A percentile compares a stretch with the other conserved stretches of the same genome.
Evolutionary conservation across 2,113 vertebrate genomes (phyloP).

Genomic region (Pelusios castaneus): DNA sequence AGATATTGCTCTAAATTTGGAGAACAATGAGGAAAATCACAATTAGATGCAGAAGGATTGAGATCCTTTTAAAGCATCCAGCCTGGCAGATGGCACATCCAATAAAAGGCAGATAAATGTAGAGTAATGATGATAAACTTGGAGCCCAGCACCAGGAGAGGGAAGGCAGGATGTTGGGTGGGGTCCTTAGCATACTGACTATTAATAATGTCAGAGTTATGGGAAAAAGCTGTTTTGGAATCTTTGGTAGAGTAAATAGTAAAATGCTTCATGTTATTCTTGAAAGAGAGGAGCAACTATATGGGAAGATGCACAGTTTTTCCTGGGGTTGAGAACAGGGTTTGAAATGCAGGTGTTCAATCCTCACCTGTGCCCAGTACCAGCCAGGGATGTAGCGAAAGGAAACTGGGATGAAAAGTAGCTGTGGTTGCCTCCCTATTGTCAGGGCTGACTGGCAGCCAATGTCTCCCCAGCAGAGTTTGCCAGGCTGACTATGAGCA

Average conservation of each 20-base stretch:
- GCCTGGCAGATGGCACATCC: constrained; percentile 30
- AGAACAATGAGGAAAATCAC: constrained; percentile 39
- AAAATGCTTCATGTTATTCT: background rate
- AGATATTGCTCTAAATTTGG: constrained; percentile 29
- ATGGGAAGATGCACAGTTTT: background rate
- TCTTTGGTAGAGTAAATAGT: background rate
- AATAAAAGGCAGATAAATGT: constrained; percentile 51
- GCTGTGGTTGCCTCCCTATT: background rate
- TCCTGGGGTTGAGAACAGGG: background rate
- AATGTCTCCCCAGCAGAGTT: accelerated
- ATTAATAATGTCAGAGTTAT: background rate
- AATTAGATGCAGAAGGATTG: constrained; percentile 44
- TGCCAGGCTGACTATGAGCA: background rate
- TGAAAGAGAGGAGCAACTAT: background rate
- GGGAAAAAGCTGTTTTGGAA: background rate
- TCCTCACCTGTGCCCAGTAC: background rate
- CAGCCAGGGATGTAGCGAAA: background rate
- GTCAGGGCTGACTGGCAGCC: background rate
- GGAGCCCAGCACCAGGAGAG: background rate
- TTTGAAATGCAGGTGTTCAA: background rate
- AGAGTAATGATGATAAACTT: background rate
- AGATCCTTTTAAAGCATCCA: constrained; percentile 46
- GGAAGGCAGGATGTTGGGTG: background rate
- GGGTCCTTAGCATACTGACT: background rate
- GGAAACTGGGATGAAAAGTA: background rate